These are phyloP conservation scores for Lacerta viridis DNA, from an alignment of 2,797 vertebrate species.

Conservation along the genomic window DNA sequence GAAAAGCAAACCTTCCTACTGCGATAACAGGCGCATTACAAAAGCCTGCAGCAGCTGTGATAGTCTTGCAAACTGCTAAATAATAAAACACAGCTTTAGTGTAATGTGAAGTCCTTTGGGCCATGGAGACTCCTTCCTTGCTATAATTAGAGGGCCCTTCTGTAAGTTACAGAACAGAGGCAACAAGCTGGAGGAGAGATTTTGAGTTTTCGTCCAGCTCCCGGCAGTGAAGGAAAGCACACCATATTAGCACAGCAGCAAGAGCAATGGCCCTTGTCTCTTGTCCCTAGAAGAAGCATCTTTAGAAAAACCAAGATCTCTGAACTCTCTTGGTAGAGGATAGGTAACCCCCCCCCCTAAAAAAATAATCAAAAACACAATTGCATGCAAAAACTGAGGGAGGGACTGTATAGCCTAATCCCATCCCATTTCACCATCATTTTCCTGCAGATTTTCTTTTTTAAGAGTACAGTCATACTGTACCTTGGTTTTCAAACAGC, in stretches of 20 bases:
- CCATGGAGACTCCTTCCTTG: neutral
- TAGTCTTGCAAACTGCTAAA: neutral
- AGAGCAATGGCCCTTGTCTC: slow-evolving; percentile 50
- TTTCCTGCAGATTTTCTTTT: no score
- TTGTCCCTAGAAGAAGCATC: slow-evolving; percentile 37
- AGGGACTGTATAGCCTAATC: no score
- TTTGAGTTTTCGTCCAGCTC: neutral
- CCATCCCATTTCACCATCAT: no score
- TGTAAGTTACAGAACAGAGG: neutral
- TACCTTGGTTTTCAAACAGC: no score
- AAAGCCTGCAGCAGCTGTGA: rapidly evolving
- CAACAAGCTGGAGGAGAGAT: neutral
- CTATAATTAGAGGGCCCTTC: neutral
- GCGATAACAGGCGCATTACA: rapidly evolving
- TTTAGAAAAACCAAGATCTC: slow-evolving; percentile 22
- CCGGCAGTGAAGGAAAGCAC: neutral
- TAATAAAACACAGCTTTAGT: neutral
- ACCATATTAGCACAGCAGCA: slow-evolving; percentile 32
- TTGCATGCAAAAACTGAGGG: rapidly evolving
- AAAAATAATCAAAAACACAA: neutral
- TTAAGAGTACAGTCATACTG: no score
- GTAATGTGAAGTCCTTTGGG: neutral
- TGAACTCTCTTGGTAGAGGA: slow-evolving; percentile 32
- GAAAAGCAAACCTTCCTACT: neutral
- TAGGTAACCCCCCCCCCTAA: no score